phyloP scores from a whole-genome alignment of 2,797 vertebrate genomes.

The Apodemus agrarius region DNA sequence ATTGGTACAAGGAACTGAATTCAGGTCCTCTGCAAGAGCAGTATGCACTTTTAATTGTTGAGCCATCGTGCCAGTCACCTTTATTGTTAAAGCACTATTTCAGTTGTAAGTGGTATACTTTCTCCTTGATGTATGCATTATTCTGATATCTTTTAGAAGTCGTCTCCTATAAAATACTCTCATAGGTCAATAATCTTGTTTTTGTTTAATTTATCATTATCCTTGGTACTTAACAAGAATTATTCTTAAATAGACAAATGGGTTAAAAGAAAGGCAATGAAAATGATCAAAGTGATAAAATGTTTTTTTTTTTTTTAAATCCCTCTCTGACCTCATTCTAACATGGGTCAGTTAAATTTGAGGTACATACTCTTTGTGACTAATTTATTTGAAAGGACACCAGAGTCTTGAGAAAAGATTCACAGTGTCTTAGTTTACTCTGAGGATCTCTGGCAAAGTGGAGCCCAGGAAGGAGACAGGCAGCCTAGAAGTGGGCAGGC shows the following conservation, averaged over 20 bases:
- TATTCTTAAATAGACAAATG: slow-evolving; percentile 18
- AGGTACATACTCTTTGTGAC: slow-evolving; percentile 8
- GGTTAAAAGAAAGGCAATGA: slow-evolving; percentile 46
- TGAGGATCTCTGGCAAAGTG: background rate
- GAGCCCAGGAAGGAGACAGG: background rate
- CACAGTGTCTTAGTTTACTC: background rate
- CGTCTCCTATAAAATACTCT: background rate
- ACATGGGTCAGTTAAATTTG: slow-evolving; percentile 50
- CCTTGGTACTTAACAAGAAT: slow-evolving; percentile 45
- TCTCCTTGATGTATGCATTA: background rate
- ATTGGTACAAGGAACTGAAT: background rate
- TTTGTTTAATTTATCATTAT: slow-evolving; percentile 53
- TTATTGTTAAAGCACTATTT: slow-evolving; percentile 6
- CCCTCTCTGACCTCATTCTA: slow-evolving; percentile 57
- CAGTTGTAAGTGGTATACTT: background rate
- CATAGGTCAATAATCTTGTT: background rate
- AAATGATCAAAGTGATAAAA: slow-evolving; percentile 46
- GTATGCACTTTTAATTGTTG: background rate
- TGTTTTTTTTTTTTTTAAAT: slow-evolving; percentile 58
- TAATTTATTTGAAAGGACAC: slow-evolving; percentile 28
- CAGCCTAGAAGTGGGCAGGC: background rate
- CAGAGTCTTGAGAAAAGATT: background rate
- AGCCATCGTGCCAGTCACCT: background rate
- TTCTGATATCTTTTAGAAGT: slow-evolving; percentile 61
- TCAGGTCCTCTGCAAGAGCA: background rate